Conservation (phyloP, 2,113 vertebrate genomes). For the Phodopus roborovskii region DNA sequence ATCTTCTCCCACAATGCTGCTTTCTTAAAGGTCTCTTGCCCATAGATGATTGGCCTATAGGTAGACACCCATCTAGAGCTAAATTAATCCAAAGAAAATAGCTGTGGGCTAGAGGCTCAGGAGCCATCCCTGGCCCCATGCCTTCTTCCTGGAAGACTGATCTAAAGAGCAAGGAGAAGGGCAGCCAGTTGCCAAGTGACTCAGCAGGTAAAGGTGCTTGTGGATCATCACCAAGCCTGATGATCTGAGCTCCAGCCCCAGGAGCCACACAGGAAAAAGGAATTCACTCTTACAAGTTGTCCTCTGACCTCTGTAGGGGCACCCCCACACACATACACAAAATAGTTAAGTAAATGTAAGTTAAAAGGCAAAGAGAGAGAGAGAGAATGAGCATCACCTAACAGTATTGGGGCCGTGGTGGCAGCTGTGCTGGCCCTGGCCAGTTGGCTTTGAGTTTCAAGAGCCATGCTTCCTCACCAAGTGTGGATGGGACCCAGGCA, state of each 20-base stretch:
- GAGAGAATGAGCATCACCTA: neutral
- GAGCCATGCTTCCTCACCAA: neutral
- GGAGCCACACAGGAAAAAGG: neutral
- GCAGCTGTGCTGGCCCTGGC: neutral
- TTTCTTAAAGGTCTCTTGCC: neutral
- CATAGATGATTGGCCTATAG: neutral
- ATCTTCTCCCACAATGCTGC: neutral
- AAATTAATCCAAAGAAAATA: neutral
- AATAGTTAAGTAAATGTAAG: neutral
- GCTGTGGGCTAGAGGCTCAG: neutral
- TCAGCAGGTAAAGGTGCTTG: neutral
- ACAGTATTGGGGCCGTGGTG: neutral
- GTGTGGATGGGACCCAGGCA: neutral
- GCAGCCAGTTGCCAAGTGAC: too few relatives aligned
- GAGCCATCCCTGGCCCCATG: neutral
- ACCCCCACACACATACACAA: neutral
- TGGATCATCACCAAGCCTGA: neutral
- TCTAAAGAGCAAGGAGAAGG: neutral
- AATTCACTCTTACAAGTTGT: neutral
- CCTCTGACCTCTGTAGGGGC: neutral
- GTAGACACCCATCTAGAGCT: neutral
- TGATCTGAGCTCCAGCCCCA: neutral
- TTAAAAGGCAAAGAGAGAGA: neutral
- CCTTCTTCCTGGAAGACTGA: neutral
- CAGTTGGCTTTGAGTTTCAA: neutral